Percentiles rank a stretch among this genome's conserved stretches.
phyloP scores from a whole-genome alignment of 2,888 invertebrate genomes.

The Drosophila nr. perissopoda region DNA sequence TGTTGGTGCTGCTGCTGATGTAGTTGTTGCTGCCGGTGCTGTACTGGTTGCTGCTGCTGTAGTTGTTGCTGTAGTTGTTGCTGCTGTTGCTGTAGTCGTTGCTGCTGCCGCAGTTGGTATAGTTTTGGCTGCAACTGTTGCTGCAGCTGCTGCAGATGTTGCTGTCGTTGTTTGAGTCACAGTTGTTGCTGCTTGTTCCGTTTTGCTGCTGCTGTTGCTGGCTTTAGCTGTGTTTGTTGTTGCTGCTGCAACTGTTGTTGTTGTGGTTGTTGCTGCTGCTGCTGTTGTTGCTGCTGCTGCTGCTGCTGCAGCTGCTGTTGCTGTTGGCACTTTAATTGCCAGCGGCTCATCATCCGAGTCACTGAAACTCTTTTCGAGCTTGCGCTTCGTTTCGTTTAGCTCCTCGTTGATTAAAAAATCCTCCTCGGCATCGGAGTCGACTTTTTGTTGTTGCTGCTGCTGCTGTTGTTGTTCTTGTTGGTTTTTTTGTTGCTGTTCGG shows the following conservation, averaged over 20 bases:
- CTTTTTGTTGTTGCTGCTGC: constrained; percentile 51
- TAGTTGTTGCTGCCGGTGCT: constrained; percentile 24
- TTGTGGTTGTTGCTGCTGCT: constrained; percentile 1
- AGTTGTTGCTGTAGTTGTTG: background rate
- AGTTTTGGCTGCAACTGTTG: constrained; percentile 49
- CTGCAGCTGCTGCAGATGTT: constrained; percentile 17
- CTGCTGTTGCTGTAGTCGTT: constrained; percentile 14
- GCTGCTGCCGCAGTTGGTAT: background rate
- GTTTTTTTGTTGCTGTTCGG: constrained; percentile 58
- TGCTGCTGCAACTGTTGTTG: constrained; percentile 47
- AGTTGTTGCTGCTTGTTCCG: constrained; percentile 6
- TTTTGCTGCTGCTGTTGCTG: constrained; percentile 8
- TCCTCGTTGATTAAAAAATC: constrained; percentile 83
- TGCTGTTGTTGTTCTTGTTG: constrained; percentile 34
- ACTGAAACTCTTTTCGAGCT: constrained; percentile 86
- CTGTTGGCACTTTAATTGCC: constrained; percentile 85
- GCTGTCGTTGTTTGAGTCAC: background rate
- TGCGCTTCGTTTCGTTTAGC: constrained; percentile 82
- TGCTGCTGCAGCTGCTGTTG: constrained; percentile 21
- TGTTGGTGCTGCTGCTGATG: background rate
- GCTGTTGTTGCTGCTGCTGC: constrained; percentile 5
- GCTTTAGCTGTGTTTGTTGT: constrained; percentile 2
- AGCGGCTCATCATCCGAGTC: constrained; percentile 89
- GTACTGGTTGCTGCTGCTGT: constrained; percentile 9
- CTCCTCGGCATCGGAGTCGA: constrained; percentile 80